Percentiles rank a stretch among this genome's conserved stretches.
Evolutionary conservation across 2,113 vertebrate species (phyloP).

Genomic region (Lepus timidus): DNA sequence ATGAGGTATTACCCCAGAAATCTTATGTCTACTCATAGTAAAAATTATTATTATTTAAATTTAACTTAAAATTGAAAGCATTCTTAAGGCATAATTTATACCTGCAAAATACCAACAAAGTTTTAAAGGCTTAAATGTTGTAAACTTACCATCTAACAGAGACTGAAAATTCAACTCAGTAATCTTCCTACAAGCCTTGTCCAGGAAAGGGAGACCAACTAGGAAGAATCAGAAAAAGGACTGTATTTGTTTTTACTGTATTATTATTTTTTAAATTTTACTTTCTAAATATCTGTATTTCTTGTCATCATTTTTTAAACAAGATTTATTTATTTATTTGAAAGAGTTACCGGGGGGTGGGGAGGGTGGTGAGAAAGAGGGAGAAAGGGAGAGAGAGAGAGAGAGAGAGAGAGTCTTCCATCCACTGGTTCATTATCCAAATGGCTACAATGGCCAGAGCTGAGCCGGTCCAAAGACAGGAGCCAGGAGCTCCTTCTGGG

Average conservation of each 20-base stretch:
- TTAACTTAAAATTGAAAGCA: constrained; percentile 49
- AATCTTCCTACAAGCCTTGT: constrained; percentile 82
- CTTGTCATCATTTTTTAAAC: too few species aligned
- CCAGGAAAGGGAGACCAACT: constrained; percentile 85
- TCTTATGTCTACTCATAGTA: constrained; percentile 50
- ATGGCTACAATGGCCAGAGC: too few species aligned
- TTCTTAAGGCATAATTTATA: constrained; percentile 55
- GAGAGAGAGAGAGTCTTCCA: too few species aligned
- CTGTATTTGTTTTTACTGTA: constrained; percentile 8
- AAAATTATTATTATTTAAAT: constrained; percentile 42
- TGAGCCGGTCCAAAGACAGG: too few species aligned
- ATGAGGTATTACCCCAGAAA: constrained; percentile 19
- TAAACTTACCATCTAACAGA: constrained; percentile 89
- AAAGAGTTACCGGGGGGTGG: too few species aligned
- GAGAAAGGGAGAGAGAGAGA: too few species aligned
- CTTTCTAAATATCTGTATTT: too few species aligned
- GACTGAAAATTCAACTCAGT: constrained; percentile 85
- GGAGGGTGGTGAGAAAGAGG: too few species aligned
- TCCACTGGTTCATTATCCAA: too few species aligned
- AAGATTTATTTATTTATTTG: too few species aligned
- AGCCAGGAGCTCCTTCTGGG: too few species aligned
- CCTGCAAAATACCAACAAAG: constrained; percentile 45
- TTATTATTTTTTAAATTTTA: too few species aligned
- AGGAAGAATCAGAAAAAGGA: constrained; percentile 62
- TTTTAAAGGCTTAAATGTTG: constrained; percentile 48